These are phyloP conservation scores for Scaptodrosophila latifasciaeformis DNA, from an alignment of 2,888 invertebrate species.

Conservation along the genomic window DNA sequence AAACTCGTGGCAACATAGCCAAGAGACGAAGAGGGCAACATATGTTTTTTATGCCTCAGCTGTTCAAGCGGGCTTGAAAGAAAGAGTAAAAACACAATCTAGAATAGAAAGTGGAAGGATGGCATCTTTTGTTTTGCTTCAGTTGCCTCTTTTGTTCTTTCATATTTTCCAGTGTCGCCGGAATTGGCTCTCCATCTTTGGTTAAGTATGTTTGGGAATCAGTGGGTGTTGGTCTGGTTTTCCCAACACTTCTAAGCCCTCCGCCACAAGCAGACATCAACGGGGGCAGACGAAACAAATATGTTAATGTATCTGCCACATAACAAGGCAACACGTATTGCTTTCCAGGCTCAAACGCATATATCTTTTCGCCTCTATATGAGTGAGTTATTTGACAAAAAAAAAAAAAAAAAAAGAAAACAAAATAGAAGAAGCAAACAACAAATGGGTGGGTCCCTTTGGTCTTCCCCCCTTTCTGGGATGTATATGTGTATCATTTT, in stretches of 20 bases:
- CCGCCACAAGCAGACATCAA: no score
- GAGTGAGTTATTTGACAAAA: slow-evolving; percentile 3
- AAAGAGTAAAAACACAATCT: not conserved
- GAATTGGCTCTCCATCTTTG: no score
- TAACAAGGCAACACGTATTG: slow-evolving; percentile 56
- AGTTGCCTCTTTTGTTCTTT: slow-evolving; percentile 19
- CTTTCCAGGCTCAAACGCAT: slow-evolving; percentile 37
- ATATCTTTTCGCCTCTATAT: not conserved
- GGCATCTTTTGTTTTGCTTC: slow-evolving; percentile 24
- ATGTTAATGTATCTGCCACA: slow-evolving; percentile 59
- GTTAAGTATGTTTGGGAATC: no score
- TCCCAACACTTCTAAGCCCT: no score
- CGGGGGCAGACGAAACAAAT: slow-evolving; percentile 60
- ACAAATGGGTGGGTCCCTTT: slow-evolving; percentile 61
- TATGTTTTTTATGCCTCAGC: slow-evolving; percentile 68
- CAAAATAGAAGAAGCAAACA: slow-evolving; percentile 17
- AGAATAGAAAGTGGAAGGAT: not conserved
- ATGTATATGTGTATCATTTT: no score
- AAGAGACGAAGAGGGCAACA: slow-evolving; percentile 51
- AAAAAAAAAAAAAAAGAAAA: not conserved
- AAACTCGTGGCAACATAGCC: not conserved
- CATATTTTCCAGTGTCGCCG: slow-evolving; percentile 51
- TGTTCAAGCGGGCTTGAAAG: slow-evolving; percentile 42
- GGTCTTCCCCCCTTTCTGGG: slow-evolving; percentile 58
- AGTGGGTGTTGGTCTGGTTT: no score